A percentile compares a stretch with the other conserved stretches of the same genome.
These are phyloP conservation scores for Nudaria mundana DNA, from an alignment of 2,888 invertebrate genomes.

Conservation along the genomic window DNA sequence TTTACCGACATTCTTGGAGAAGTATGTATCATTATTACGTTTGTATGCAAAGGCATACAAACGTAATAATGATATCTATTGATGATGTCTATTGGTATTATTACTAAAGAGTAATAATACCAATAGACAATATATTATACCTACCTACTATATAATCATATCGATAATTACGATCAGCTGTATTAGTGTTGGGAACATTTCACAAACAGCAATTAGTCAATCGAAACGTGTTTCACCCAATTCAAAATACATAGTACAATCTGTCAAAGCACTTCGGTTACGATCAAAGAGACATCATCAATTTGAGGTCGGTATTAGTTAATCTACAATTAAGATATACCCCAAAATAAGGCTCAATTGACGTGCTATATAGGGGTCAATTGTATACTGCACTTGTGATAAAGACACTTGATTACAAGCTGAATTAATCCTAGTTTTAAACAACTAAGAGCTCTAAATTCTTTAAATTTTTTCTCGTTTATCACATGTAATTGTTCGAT, in stretches of 20 bases:
- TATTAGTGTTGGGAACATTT: conserved; percentile 2
- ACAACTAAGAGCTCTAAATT: conserved; percentile 8
- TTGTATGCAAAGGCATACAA: too few species aligned
- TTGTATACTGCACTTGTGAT: conserved; percentile 39
- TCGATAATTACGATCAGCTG: conserved; percentile 14
- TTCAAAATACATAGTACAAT: too few species aligned
- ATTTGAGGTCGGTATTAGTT: conserved; percentile 45
- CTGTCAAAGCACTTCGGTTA: conserved; percentile 22
- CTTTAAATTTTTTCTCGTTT: conserved; percentile 7
- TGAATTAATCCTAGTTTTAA: conserved; percentile 5
- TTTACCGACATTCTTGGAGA: too few species aligned
- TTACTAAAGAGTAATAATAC: too few species aligned
- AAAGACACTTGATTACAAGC: background rate
- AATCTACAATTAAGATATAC: conserved; percentile 52
- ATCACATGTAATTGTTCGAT: conserved; percentile 23
- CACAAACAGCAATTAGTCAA: conserved; percentile 15
- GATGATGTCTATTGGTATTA: too few species aligned
- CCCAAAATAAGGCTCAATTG: conserved; percentile 53
- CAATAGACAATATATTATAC: too few species aligned
- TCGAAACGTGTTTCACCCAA: too few species aligned
- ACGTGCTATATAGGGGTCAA: conserved; percentile 55
- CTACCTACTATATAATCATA: too few species aligned
- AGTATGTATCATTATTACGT: too few species aligned
- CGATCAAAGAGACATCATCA: conserved; percentile 34
- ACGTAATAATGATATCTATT: too few species aligned